These are phyloP conservation scores for Oxygymnocypris stewartii DNA, from an alignment of 2,113 vertebrate species.

Conservation along the genomic window DNA sequence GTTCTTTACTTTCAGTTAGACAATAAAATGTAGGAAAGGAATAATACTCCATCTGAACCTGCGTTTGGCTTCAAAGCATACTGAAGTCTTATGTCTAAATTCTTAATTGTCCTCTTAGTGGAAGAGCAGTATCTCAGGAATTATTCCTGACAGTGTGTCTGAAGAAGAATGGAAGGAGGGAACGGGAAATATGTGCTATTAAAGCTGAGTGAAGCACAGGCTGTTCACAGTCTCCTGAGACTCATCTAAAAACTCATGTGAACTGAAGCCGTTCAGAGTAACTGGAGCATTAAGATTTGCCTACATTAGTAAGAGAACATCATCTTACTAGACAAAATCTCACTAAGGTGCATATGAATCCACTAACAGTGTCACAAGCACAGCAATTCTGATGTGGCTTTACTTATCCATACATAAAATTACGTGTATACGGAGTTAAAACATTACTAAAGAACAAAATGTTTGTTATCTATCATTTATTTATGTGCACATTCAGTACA, in stretches of 20 bases:
- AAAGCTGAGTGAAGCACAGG: background rate
- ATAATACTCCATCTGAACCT: background rate
- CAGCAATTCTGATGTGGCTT: no score
- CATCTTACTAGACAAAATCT: constrained; percentile 1
- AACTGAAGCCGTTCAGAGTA: background rate
- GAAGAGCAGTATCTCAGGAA: background rate
- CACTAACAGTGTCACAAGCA: background rate
- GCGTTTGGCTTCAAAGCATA: background rate
- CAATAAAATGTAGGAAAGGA: background rate
- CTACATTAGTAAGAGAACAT: background rate
- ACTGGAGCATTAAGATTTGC: background rate
- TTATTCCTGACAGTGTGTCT: background rate
- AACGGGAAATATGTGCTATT: constrained; percentile 27
- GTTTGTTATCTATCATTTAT: constrained; percentile 21
- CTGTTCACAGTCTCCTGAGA: constrained; percentile 13
- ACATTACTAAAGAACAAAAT: background rate
- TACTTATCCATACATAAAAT: background rate
- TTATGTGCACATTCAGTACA: constrained; percentile 50
- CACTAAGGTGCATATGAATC: background rate
- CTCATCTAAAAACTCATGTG: constrained; percentile 8
- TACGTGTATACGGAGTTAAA: background rate
- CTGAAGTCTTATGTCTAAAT: background rate
- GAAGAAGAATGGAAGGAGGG: background rate
- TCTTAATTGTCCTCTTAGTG: background rate
- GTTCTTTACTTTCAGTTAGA: background rate